Evolutionary conservation across 2,888 invertebrate species (phyloP), one percentile per base, ranked within the genome.

Genomic region (Drosophila mulleri): DNA sequence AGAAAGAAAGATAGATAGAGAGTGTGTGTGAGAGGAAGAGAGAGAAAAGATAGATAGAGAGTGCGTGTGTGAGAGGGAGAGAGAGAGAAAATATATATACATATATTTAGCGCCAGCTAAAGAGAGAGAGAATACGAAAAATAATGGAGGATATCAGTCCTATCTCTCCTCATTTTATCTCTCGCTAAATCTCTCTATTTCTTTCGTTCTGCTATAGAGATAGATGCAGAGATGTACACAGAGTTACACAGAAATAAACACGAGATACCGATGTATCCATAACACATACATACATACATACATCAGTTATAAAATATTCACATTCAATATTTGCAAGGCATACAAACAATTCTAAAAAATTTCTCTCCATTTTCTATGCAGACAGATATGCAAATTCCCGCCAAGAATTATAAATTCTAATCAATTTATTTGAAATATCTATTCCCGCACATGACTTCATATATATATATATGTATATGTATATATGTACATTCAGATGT

Each of bases 401-500:
- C 3, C 20, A 14, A 35, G 50, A 14, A 50, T 35, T 50, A 32
- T 50, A 35, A 20, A 32, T 50, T 50, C 32, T 35, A 35, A 35
- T 50, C 50, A 35, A 35, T 50, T 50, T 7, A 35, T 14, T 18
- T 32, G 16, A 35, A 35, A 50, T 35, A 35, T 2, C n/a, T 52
- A 11, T 29, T 8, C 37, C 12, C 37, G 3, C 14, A 5, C 53
- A 45, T 66, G 53, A 45, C 29, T 53, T 44, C 20, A 53, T 50
- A 23, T 8, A 16, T 26, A 8, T 18, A n/a, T 39, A 42, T 4
- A 9, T 42, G 26, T 26, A 26, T 26, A 26, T 26, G 26, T 23
- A 23, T 23, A 2, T 23, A 6, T n/a, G 39, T 37, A 41, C 6
- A 8, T 41, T n/a, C 7, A 14, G 26, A 23, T 48, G n/a, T n/a